phyloP scores from a whole-genome alignment of 2,888 invertebrate species.

The Drosophila conformis region DNA sequence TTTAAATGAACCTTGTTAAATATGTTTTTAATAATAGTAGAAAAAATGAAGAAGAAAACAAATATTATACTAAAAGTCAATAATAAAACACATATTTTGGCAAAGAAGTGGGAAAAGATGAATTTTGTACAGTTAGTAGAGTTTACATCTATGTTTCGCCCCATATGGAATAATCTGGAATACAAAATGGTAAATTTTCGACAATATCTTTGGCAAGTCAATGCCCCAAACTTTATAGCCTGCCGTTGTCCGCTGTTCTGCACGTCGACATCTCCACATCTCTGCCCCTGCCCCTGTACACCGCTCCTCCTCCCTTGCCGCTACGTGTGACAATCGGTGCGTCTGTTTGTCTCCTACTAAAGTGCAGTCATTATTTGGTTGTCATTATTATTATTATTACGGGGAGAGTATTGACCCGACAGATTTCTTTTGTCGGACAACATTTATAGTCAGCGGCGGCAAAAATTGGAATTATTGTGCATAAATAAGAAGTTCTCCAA shows the following conservation, averaged over 20 bases:
- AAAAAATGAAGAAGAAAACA: neutral
- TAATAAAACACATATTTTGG: neutral
- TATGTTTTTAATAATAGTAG: neutral
- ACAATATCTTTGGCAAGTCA: conserved; percentile 39
- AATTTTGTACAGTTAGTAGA: neutral
- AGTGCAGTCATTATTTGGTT: conserved; percentile 45
- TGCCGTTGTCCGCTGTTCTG: conserved; percentile 17
- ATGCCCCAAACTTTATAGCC: conserved; percentile 30
- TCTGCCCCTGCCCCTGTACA: neutral
- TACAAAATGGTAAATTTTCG: neutral
- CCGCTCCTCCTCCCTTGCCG: neutral
- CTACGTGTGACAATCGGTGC: conserved; percentile 6
- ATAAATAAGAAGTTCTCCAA: conserved; percentile 62
- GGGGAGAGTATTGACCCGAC: conserved; percentile 60
- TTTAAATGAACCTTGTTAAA: neutral
- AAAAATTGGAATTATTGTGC: conserved; percentile 54
- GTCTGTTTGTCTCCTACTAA: conserved; percentile 16
- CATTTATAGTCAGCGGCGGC: conserved; percentile 43
- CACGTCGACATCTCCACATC: neutral
- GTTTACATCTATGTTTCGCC: neutral
- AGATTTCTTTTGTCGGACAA: conserved; percentile 60
- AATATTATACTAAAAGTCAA: neutral
- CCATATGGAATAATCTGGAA: neutral
- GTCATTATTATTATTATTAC: conserved; percentile 46
- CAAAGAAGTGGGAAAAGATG: neutral